These are phyloP conservation scores for Polypterus bichir DNA, from an alignment of 2,113 vertebrate species.

Conservation along the genomic window DNA sequence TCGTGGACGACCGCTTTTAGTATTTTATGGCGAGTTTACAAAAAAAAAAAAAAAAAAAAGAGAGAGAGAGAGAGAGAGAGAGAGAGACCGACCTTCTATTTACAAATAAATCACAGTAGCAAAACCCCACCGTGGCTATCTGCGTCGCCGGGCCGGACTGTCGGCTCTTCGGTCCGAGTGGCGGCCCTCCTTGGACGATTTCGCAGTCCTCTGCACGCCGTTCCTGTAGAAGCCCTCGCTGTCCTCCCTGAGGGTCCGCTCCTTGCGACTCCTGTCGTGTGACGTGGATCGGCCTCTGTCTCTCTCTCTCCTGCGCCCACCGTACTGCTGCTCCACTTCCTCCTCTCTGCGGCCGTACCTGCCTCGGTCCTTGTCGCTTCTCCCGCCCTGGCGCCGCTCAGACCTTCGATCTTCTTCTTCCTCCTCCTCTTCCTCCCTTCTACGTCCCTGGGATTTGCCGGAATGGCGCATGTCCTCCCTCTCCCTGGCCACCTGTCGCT, in stretches of 20 bases:
- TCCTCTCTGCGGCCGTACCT: slow-evolving; percentile 36
- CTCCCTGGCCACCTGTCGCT: slow-evolving; percentile 28
- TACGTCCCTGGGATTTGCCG: slow-evolving; percentile 28
- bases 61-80: too few species aligned
- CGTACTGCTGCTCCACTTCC: slow-evolving; percentile 23
- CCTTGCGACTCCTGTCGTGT: slow-evolving; percentile 34
- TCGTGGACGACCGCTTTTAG: too few species aligned
- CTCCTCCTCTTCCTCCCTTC: slow-evolving; percentile 23
- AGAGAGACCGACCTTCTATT: too few species aligned
- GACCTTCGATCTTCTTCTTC: too few species aligned
- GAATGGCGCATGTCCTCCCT: slow-evolving; percentile 12
- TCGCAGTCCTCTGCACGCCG: slow-evolving; percentile 36
- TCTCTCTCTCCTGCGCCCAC: slow-evolving; percentile 32
- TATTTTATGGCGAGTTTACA: too few species aligned
- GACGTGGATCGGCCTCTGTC: slow-evolving; percentile 47
- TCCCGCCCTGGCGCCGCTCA: slow-evolving; percentile 17
- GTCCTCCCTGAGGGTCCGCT: slow-evolving; percentile 28
- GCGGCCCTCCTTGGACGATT: slow-evolving; percentile 34
- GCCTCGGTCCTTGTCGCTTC: slow-evolving; percentile 29
- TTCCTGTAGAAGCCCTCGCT: slow-evolving; percentile 39
- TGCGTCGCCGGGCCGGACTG: slow-evolving; percentile 44
- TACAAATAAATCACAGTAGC: too few species aligned
- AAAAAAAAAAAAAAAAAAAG: too few species aligned
- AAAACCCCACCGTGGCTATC: slow-evolving; percentile 22
- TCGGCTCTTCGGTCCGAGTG: slow-evolving; percentile 40